Evolutionary conservation across 2,797 vertebrate species (phyloP), one percentile per base, ranked within the genome.

Genomic region (Pogonophryne albipinna): DNA sequence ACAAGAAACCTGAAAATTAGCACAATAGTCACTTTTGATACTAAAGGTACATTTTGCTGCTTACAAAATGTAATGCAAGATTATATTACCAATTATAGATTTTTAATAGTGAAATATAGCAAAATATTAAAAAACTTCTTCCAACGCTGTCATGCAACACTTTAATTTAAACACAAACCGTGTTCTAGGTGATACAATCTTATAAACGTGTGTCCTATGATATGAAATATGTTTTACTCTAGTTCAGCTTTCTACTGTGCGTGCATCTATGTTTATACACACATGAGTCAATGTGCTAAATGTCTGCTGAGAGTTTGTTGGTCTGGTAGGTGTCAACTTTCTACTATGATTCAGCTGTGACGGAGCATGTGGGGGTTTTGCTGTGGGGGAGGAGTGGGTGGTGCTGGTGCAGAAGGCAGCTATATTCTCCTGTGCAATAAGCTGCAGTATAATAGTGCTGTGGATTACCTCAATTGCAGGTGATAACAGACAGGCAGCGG

Each of bases 381-480:
- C 34, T 20, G 44, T 13, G 69, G 42, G 38, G 47, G 45, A 51
- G 78, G n/a, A 23, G 20, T 41, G 50, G 72, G 49, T 20, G 63
- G 17, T 56, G 75, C 66, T 66, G 71, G 50, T 62, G 79, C 71
- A 88, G 92, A 90, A 86, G 72, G 89, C 90, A 89, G 92, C 87
- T 95, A 94, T 95, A 95, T 95, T 95, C 91, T 87, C 88, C 93
- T 92, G 88, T 93, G 95, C 96, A 95, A 96, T 96, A 95, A 94
- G 91, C 87, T 85, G 88, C 70, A 71, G 91, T 92, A 95, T 95
- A 95, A 96, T 96, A 91, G 94, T 86, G 86, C 69, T 79, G 92
- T 92, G 94, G 96, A 96, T 97, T 96, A 96, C 91, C 93, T 96
- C 94, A 96, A 95, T 96, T 94, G 95, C 93, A 93, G 93, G 95